Evolutionary conservation across 37 sponge, comb jelly and placozoan genomes (phyloP).

Genomic region (Spongilla lacustris): DNA sequence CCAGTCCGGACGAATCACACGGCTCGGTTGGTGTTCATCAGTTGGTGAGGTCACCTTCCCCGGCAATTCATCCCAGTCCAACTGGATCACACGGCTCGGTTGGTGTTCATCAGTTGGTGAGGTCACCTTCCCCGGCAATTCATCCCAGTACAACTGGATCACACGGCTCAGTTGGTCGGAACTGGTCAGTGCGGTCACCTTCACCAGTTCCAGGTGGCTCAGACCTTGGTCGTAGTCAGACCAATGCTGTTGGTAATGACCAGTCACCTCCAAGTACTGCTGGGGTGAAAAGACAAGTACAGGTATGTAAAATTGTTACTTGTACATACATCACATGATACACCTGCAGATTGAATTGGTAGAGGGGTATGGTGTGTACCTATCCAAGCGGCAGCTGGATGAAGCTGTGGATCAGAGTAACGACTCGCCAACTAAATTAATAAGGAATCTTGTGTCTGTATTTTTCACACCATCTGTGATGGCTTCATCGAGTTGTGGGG

Average conservation of each 20-base stretch:
- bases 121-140: background rate
- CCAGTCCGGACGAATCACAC: background rate
- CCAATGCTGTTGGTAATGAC: background rate
- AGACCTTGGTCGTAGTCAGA: background rate
- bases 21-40: background rate
- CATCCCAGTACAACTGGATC: background rate
- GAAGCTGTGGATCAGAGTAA: conserved; percentile 28
- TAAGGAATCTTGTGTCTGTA: no score
- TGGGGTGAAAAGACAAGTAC: background rate
- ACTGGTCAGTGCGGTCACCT: background rate
- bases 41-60: no score
- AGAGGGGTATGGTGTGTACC: conserved; percentile 25
- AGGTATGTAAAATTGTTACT: background rate
- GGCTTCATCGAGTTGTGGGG: background rate
- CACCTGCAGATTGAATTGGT: conserved; percentile 19
- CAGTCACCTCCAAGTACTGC: background rate
- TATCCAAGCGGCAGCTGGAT: conserved; percentile 32
- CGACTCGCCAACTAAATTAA: background rate
- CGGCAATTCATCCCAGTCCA: background rate
- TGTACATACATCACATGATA: background rate
- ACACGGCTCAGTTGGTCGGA: background rate
- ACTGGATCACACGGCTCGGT: background rate
- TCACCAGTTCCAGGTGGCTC: background rate
- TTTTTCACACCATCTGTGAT: no score
- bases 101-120: background rate